Base-by-base conservation (phyloP, 64 coral and sea anemone species). In the Stichodactyla helianthus region DNA sequence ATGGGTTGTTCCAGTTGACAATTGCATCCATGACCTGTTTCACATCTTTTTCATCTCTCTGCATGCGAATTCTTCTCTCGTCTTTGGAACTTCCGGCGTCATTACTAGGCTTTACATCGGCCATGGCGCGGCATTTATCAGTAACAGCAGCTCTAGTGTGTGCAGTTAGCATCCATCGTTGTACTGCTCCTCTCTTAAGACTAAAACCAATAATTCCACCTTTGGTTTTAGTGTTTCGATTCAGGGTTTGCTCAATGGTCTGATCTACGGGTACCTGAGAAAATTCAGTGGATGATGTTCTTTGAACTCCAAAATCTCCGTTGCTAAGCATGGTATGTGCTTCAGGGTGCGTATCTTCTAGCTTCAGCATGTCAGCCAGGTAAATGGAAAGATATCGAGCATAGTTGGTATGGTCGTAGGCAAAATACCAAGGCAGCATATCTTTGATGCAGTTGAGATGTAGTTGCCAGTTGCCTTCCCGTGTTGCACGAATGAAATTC, bases 211-310 rank as follows among this genome's bases (percentile, higher is more conserved):
- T 54, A n/a, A n/a, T n/a, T n/a, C n/a, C n/a, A n/a, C n/a, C n/a
- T n/a, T n/a, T n/a, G n/a, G n/a, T n/a, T 88, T 59, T 88, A 4
- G 76, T 88, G 77, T 55, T 88, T 56, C 86, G 55, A 54, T 79
- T 88, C 54, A 88, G 55, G 18, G 86, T 88, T 67, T 93, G 86
- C 79, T 93, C 82, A 5, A 88, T 88, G 16, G 91, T 84, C 18
- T 93, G 87, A 50, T 93, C 92, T 68, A 84, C 82, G 23, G 83
- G 79, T 10, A 82, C 16, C 19, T 88, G 65, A 52, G 84, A 67
- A 67, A 86, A 86, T 6, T 58, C 84, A 50, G 59, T 54, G 7
- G 13, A 10, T 20, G 54, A 4, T 27, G 58, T 86, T 27, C 56
- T 54, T 67, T 86, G 84, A 9, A 86, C 84, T 28, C 84, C 84